Percentiles rank a stretch among this genome's conserved stretches.
Conservation (phyloP, 2,797 vertebrate genomes). For the Botia almorhae region DNA sequence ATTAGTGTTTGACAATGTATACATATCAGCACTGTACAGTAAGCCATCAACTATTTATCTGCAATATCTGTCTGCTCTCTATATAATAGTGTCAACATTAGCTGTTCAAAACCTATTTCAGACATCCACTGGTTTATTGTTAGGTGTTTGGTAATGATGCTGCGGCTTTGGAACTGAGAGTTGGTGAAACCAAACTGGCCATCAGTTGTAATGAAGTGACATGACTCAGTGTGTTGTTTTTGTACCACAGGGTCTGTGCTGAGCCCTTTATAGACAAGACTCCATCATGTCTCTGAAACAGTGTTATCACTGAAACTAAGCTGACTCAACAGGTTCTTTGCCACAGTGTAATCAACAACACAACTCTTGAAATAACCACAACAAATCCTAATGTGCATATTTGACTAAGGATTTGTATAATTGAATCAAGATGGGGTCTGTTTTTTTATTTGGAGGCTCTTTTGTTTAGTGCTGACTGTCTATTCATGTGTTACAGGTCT, state of each 20-base stretch:
- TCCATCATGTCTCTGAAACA: background rate
- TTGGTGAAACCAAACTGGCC: background rate
- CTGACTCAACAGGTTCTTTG: slow-evolving; percentile 33
- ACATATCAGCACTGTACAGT: too few relatives aligned
- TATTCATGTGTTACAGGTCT: slow-evolving; percentile 81
- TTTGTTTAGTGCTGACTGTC: too few relatives aligned
- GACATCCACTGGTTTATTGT: background rate
- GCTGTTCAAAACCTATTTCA: background rate
- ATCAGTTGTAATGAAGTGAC: slow-evolving; percentile 7
- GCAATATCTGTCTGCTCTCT: too few relatives aligned
- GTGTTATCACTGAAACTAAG: slow-evolving; percentile 18
- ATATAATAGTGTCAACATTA: background rate
- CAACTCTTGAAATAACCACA: slow-evolving; percentile 13
- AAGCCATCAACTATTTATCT: too few relatives aligned
- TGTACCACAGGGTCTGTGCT: background rate
- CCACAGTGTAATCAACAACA: slow-evolving; percentile 26
- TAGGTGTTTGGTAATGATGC: background rate
- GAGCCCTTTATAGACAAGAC: slow-evolving; percentile 12
- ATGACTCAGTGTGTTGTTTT: background rate
- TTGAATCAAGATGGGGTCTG: slow-evolving; percentile 12
- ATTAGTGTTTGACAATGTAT: too few relatives aligned
- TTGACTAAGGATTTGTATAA: slow-evolving; percentile 23
- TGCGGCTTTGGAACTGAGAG: background rate
- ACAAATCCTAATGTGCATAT: background rate
- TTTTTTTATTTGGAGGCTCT: slow-evolving; percentile 4